Percentiles rank a stretch among this genome's conserved stretches.
These are phyloP conservation scores for Ondatra zibethicus DNA, from an alignment of 2,113 vertebrate species.

Conservation along the genomic window DNA sequence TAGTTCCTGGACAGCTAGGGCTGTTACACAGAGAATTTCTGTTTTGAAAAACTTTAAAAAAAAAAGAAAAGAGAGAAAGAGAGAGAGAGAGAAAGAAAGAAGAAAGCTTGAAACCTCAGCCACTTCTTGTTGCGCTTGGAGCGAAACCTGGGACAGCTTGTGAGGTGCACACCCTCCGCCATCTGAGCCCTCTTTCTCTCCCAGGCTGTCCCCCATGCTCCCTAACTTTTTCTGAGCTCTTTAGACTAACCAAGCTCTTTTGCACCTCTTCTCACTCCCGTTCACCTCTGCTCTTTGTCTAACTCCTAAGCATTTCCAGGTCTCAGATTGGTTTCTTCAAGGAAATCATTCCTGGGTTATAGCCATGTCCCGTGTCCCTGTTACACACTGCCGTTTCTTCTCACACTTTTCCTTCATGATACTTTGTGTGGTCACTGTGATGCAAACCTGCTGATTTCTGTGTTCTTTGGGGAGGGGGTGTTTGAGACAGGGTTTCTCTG, in stretches of 20 bases:
- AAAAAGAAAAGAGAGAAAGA: too few relatives aligned
- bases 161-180: neutral
- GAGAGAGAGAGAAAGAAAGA: neutral
- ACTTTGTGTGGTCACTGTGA: neutral
- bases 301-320: neutral
- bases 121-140: conserved; percentile 37
- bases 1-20: too few relatives aligned
- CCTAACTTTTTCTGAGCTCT: neutral
- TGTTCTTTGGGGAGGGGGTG: rapidly evolving
- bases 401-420: neutral
- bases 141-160: conserved; percentile 32
- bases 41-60: too few relatives aligned
- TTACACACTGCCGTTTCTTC: neutral
- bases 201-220: neutral
- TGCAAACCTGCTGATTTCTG: conserved; percentile 25
- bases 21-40: too few relatives aligned
- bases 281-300: neutral
- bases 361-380: neutral
- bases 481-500: neutral
- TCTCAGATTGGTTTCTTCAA: conserved; percentile 25
- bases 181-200: neutral
- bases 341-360: neutral
- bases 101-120: conserved; percentile 35
- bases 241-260: conserved; percentile 18
- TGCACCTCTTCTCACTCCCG: neutral